Evolutionary conservation across 2,797 vertebrate genomes (phyloP), one percentile per base, ranked within the genome.

Genomic region (Euphonia xanthogaster): DNA sequence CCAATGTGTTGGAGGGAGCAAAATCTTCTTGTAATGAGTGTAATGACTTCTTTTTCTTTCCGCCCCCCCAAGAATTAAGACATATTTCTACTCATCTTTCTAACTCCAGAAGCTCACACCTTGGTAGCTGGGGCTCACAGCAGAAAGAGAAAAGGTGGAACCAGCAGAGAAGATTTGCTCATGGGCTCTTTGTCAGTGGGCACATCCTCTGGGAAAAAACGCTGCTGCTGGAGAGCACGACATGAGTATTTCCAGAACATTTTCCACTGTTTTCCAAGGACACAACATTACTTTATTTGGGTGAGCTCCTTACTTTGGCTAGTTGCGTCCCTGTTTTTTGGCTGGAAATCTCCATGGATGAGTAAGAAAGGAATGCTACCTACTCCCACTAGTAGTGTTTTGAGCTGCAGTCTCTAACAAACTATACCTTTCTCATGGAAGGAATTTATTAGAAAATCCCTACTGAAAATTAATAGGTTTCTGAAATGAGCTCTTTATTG

Each of bases 241-340:
- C 0, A 2, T 57, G 60, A 89, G 20, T 14, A 51, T 72, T 93
- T 91, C 54, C 72, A 88, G 80, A 93, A 71, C 50, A 57, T 92
- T 92, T 92, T 86, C 80, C 60, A 67, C 33, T 84, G 24, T 81
- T 95, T 93, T 79, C 70, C 54, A 62, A 7, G 74, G 57, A 76
- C 61, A 80, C 4, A 3, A 82, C 57, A 51, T 86, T 42, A 81
- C 47, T 60, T 84, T 90, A 73, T 65, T 80, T 80, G 92, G 61
- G 91, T 92, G 78, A 87, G 78, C 42, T 90, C 74, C 47, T 61
- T 58, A 37, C 72, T 92, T 86, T 87, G 83, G 90, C 74, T 71
- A 9, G n/a, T 71, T 47, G 42, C 83, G 67, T 91, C 72, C 72
- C 18, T 6, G 1, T 5, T 88, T 85, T 74, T 92, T 93, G 91